These are phyloP conservation scores for Hypomecis punctinalis DNA, from an alignment of 2,888 invertebrate species.

Conservation along the genomic window DNA sequence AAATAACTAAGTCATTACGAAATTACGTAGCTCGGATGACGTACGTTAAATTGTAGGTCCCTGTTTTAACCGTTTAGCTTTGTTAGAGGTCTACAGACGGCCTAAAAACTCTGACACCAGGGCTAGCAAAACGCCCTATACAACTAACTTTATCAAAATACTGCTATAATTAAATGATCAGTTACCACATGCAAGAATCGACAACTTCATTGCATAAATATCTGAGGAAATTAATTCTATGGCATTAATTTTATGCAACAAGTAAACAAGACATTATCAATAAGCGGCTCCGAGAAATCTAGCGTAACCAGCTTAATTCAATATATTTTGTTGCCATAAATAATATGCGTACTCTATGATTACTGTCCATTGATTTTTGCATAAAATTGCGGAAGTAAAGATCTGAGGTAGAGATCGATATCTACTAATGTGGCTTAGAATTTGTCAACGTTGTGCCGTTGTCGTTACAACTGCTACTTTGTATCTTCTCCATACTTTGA, in stretches of 20 bases:
- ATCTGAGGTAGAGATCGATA: conserved; percentile 41
- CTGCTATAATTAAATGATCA: not conserved
- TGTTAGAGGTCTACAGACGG: too few relatives aligned
- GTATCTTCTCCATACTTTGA: too few relatives aligned
- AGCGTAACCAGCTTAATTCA: conserved; percentile 29
- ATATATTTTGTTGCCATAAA: conserved; percentile 38
- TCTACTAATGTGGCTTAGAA: too few relatives aligned
- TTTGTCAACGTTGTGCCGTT: too few relatives aligned
- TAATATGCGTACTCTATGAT: conserved; percentile 40
- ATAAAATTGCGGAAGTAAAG: conserved; percentile 40
- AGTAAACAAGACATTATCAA: conserved; percentile 41
- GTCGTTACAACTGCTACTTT: too few relatives aligned
- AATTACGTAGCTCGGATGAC: too few relatives aligned
- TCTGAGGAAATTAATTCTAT: not conserved
- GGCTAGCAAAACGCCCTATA: too few relatives aligned
- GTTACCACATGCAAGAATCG: not conserved
- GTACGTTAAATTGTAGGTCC: too few relatives aligned
- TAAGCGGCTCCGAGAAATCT: conserved; percentile 28
- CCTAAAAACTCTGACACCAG: too few relatives aligned
- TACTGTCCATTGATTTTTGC: conserved; percentile 38
- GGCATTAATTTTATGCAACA: conserved; percentile 15
- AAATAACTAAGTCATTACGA: too few relatives aligned
- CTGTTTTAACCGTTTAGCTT: too few relatives aligned
- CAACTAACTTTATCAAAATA: not conserved
- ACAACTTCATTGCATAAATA: conserved; percentile 5